Base-by-base conservation (phyloP, 2,113 vertebrate genomes). In the Corythoichthys intestinalis region DNA sequence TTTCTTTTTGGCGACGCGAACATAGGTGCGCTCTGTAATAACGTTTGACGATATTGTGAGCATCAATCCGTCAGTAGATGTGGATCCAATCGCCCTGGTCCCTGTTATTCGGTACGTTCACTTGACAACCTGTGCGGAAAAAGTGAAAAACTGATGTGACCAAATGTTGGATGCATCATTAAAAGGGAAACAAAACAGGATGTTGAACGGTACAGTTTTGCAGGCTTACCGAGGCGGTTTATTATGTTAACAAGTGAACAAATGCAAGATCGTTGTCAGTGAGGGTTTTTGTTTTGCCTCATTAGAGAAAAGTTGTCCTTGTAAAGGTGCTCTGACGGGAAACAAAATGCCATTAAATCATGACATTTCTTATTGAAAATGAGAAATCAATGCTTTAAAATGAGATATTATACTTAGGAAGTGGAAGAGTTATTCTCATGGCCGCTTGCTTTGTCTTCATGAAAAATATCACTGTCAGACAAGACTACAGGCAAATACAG, bases 1-100 rank as follows among this genome's bases (percentile, higher is more conserved):
- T 91, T 90, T 89, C 83, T 81, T 60, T 53, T 75, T 88, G 41
- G 72, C 80, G 82, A 86, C 69, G 83, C 86, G 80, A 59, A 4
- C 76, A 68, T 73, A 61, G 53, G 69, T 76, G 77, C 70, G 46
- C 50, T 74, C 76, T 79, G 68, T 76, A 37, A 50, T 37, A 12
- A 56, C 73, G 46, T 72, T 28, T 28, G 20, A 28, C 20, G 20
- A 28, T 28, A 28, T 28, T 28, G 20, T 28, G 20, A 28, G 20
- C 20, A 28, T 64, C 56, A 66, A 14, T 57, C 11, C 8, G 50
- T 44, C 50, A 66, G 41, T 4, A 3, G 37, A 60, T 46, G 46
- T 41, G n/a, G 58, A 68, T 38, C 54, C 47, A 46, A 71, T 66
- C 69, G 8, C 6, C 66, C 34, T 0, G 37, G 56, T 41, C 46